Evolutionary conservation across 1,140 invertebrate genomes (phyloP).

Genomic region (Belonocnema kinseyi): DNA sequence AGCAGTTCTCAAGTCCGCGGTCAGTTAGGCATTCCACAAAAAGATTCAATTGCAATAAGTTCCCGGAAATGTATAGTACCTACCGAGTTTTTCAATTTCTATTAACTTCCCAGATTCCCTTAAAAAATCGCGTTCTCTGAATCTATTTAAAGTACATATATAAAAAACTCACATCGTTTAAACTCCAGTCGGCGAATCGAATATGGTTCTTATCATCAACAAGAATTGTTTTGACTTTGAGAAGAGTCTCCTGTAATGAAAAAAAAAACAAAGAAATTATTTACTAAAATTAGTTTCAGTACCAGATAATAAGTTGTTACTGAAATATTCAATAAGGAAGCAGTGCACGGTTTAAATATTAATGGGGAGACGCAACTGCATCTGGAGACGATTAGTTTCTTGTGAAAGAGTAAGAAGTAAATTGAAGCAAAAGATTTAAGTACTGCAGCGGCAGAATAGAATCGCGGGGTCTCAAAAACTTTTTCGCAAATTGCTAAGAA

Average conservation of each 20-base stretch:
- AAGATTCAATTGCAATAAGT: conserved; percentile 19
- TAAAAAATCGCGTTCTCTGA: too few species aligned
- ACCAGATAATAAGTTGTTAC: too few species aligned
- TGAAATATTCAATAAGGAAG: conserved; percentile 13
- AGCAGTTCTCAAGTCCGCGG: background rate
- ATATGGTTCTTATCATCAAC: conserved; percentile 95
- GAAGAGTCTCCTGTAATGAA: conserved; percentile 86
- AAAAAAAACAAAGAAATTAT: conserved; percentile 47
- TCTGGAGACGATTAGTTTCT: background rate
- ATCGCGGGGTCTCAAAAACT: conserved; percentile 63
- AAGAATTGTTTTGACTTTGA: conserved; percentile 91
- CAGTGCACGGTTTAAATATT: background rate
- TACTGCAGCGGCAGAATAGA: conserved; percentile 28
- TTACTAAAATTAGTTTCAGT: too few species aligned
- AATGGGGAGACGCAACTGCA: background rate
- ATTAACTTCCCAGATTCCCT: conserved; percentile 20
- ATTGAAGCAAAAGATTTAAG: conserved; percentile 37
- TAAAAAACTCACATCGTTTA: conserved; percentile 87
- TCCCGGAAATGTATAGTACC: background rate
- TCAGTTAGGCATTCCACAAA: background rate
- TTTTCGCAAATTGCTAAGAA: conserved; percentile 65
- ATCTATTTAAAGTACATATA: too few species aligned
- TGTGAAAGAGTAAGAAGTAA: conserved; percentile 19
- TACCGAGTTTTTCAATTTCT: background rate
- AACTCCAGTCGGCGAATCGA: conserved; percentile 94